Percentiles rank a stretch among this genome's conserved stretches.
Evolutionary conservation across 2,888 invertebrate species (phyloP).

Genomic region (Philereme transversata): DNA sequence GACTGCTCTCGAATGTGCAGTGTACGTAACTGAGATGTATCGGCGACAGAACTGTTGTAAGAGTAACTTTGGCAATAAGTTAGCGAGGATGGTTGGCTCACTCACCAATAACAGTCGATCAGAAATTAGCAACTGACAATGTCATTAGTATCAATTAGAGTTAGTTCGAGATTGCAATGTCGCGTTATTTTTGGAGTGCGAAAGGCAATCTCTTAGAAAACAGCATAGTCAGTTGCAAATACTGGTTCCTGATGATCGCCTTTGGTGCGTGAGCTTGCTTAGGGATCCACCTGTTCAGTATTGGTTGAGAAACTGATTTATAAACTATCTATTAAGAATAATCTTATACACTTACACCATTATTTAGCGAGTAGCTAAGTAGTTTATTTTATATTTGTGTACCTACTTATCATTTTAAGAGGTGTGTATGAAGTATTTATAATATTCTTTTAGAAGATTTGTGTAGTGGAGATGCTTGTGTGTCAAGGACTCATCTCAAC

Average conservation of each 20-base stretch:
- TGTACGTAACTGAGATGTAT: conserved; percentile 57
- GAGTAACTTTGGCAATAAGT: conserved; percentile 76
- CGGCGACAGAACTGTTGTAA: conserved; percentile 53
- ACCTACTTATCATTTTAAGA: conserved; percentile 37
- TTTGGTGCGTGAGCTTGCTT: conserved; percentile 21
- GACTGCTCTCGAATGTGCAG: conserved; percentile 11
- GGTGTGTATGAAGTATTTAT: conserved; percentile 31
- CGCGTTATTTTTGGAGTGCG: conserved; percentile 8
- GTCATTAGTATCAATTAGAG: conserved; percentile 9
- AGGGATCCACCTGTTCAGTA: conserved; percentile 72
- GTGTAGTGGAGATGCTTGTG: conserved; percentile 37
- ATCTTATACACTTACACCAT: conserved; percentile 72
- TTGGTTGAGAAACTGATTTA: conserved; percentile 74
- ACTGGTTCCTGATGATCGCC: conserved; percentile 21
- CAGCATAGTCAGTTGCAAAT: conserved; percentile 25
- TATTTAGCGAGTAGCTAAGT: conserved; percentile 69
- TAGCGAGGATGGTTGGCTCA: conserved; percentile 57
- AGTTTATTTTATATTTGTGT: conserved; percentile 62
- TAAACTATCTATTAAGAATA: conserved; percentile 68
- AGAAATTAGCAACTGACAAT: conserved; percentile 13
- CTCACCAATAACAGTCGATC: conserved; percentile 17
- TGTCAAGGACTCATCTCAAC: conserved; percentile 16
- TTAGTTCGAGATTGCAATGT: conserved; percentile 4
- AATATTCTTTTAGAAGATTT: conserved; percentile 36
- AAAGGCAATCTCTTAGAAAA: conserved; percentile 2